Base-by-base conservation (phyloP, 2,797 vertebrate species). In the Tympanoctomys barrerae region DNA sequence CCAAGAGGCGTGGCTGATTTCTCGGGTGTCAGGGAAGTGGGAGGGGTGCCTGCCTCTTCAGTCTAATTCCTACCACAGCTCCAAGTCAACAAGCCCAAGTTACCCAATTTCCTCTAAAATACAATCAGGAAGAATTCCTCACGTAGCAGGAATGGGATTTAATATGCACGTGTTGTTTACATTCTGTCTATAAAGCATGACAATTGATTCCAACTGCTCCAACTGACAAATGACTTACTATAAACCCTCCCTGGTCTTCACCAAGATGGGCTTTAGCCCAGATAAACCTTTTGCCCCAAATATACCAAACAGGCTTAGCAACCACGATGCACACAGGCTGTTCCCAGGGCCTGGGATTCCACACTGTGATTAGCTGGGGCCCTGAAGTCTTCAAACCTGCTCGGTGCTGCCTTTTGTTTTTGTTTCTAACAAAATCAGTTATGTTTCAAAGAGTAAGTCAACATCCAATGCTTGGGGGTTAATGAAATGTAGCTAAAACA, bases 361-460 rank as follows among this genome's bases (percentile, higher is more conserved):
- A 49, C 21, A 11, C 10, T 28, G n/a, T 0, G 87, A 78, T 87
- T 75, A 82, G 54, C 70, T 46, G 54, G 49, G 91, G 39, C 54
- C 42, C 52, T 8, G 5, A 87, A 81, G 59, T 90, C 91, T 91
- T 85, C 73, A 42, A 82, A 96, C 91, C 59, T 77, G 54, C 87
- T 84, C 33, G 57, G 84, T 70, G 57, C 22, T 22, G 84, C 66
- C 54, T 85, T 94, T 64, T 52, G 89, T 68, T 94, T 96, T 83
- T 59, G 39, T 86, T 92, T 90, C 87, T 90, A 68, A 94, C 78
- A 92, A 91, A 96, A 93, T 64, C 91, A 92, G 83, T 80, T 90
- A 28, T 2, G 64, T 66, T 84, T 61, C n/a, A 80, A 54, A 82
- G 92, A 89, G 61, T 77, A 92, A 91, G 57, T 88, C 36, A 83